Base-by-base conservation (phyloP, 2,888 invertebrate genomes). In the Syritta pipiens region DNA sequence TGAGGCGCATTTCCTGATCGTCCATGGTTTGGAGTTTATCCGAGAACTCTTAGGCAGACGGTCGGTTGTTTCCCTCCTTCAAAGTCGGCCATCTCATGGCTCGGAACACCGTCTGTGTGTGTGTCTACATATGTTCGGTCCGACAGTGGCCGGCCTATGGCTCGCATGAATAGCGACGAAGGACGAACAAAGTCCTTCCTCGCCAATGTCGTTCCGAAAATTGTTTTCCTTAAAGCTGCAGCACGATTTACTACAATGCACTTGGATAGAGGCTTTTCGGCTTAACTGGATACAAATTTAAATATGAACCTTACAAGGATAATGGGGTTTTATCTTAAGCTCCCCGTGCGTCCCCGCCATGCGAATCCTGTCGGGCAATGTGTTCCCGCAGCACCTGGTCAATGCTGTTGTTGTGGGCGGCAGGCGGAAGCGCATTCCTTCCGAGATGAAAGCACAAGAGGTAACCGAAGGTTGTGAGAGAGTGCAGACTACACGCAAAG, bases 311-410 rank as follows among this genome's bases (percentile, higher is more conserved):
- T 67, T 77, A 77, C 72, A 77, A 60, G 65, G 59, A 77, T 77
- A 77, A 77, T 77, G 30, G 77, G n/a, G 59, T 77, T 53, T 77
- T 65, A 72, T 72, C 77, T 77, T 57, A 77, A 77, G 59, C 72
- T 65, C 53, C 60, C 12, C 42, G 32, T 71, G 26, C 24, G 32
- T 53, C 14, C 59, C n/a, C 17, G 7, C 37, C 9, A 7, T 17
- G 35, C 10, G 37, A 7, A 12, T n/a, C 35, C 2, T 57, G 19
- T 55, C n/a, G 32, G 44, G 22, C 48, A 57, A 26, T 53, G 20
- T 51, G 44, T 19, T 17, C 37, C 14, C 17, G 1, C 10, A 10
- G 5, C 32, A 32, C 32, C n/a, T n/a, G n/a, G n/a, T n/a, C n/a
- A n/a, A n/a, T n/a, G n/a, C n/a, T n/a, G n/a, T n/a, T n/a, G n/a